Evolutionary conservation across 2,888 invertebrate species (phyloP), one percentile per base, ranked within the genome.

Genomic region (Galerucella calmariensis): DNA sequence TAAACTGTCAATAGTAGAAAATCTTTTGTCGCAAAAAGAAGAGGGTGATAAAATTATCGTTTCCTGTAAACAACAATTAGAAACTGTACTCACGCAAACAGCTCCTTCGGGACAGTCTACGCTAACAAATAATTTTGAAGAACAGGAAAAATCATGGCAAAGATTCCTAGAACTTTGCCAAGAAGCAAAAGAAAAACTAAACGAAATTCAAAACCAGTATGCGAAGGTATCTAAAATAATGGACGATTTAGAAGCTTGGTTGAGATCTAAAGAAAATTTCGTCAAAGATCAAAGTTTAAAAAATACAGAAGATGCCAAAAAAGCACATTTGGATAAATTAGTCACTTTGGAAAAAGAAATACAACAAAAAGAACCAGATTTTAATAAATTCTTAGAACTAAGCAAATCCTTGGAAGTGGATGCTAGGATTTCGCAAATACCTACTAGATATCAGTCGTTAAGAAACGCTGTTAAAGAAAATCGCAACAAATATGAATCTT

Each of bases 251-350:
- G 94, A 94, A 82, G 90, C 91, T 66, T 98, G 97, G 97, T 89
- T 96, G 67, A 95, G 95, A 84, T 90, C 92, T 68, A 94, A 94
- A 84, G 97, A 98, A 87, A 91, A 91, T 67, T 92, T 94, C 84
- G 91, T 97, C 0, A 95, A 97, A 86, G 96, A 97, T 85, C 96
- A 96, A 87, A 95, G 95, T 79, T 89, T 97, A 2, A 95, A 95
- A 86, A 96, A 93, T 83, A 95, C 94, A 4, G 91, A 95, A 48
- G 95, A 95, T 80, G 92, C 95, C 2, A 98, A 98, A 87, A 90
- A 92, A 77, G 89, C 90, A 10, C 95, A 97, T 86, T 88, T 96
- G 69, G 91, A 93, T 71, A 95, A 95, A 86, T 89, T 97, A 0
- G 92, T 92, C 79, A 89, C 90, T 63, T 89, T 95, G 73, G 92